Base-by-base conservation (phyloP, 2,797 vertebrate genomes). In the Lemur catta region DNA sequence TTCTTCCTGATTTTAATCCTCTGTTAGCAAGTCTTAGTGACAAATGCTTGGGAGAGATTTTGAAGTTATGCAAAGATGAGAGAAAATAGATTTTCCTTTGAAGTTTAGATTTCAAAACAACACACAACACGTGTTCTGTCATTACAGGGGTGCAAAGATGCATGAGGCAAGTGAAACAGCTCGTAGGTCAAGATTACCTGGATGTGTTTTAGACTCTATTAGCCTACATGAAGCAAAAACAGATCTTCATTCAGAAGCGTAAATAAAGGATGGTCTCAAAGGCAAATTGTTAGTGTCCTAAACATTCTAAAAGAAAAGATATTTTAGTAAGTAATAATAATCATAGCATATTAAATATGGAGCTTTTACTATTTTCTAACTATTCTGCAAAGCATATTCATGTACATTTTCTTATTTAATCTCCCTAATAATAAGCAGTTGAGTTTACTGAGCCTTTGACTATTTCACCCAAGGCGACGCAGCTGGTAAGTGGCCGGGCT, bases 11-110 rank as follows among this genome's bases (percentile, higher is more conserved):
- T 80, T 89, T 48, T 35, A 89, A 95, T 38, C 38, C n/a, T 81
- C 67, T 38, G 43, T 52, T 84, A 46, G 26, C 26, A n/a, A 76
- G 15, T 38, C 22, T 65, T 63, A 65, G 72, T n/a, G 33, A 41
- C 41, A 79, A 85, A 20, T 74, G 22, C 7, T 20, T 43, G 15
- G 69, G 69, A 57, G 38, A 79, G 30, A 90, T 28, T 82, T 55
- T 85, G 35, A 79, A 59, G 55, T 52, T 86, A 80, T 30, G 41
- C 75, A 33, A 65, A 87, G 26, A 74, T 91, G 67, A 87, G 38
- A 87, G 67, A 89, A 88, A 88, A 69, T 38, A 89, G 24, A 78
- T 28, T 89, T 93, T 55, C 15, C 80, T 90, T 93, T 89, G 52
- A 93, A 93, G 61, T 41, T 80, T 48, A 74, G 52, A 80, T 26